Conservation (phyloP, 2,113 vertebrate species). For the Apteryx mantelli region DNA sequence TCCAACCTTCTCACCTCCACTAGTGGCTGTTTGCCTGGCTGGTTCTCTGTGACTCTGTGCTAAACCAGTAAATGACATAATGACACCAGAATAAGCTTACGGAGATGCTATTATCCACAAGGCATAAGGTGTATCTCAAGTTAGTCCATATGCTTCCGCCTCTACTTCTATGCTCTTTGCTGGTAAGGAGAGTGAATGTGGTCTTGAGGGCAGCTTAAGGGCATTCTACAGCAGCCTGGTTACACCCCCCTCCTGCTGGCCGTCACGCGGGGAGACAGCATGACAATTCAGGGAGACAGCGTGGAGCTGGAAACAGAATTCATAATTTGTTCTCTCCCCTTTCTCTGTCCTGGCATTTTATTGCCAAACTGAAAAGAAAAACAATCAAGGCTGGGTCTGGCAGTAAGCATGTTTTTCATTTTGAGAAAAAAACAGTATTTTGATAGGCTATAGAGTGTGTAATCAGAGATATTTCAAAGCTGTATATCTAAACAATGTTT, state of each 20-base stretch:
- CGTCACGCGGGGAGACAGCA: neutral
- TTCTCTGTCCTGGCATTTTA: neutral
- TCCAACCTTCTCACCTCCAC: neutral
- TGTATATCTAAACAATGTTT: neutral
- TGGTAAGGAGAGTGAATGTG: neutral
- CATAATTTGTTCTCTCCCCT: neutral
- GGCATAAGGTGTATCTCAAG: neutral
- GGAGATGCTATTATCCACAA: neutral
- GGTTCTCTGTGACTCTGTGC: neutral
- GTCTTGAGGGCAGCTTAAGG: neutral
- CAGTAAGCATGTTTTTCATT: neutral
- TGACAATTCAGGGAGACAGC: neutral
- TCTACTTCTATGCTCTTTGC: neutral
- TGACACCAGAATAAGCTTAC: accelerated
- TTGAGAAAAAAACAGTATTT: neutral
- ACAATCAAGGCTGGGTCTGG: neutral
- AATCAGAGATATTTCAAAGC: neutral
- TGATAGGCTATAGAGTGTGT: neutral
- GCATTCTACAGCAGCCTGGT: neutral
- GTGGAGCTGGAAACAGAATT: neutral
- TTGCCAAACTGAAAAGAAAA: neutral
- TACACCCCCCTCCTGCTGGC: too few relatives aligned
- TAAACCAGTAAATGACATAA: accelerated
- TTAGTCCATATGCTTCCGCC: neutral
- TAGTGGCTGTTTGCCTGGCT: neutral